Conservation (phyloP, 2,888 invertebrate species). For the Euplagia quadripunctaria region DNA sequence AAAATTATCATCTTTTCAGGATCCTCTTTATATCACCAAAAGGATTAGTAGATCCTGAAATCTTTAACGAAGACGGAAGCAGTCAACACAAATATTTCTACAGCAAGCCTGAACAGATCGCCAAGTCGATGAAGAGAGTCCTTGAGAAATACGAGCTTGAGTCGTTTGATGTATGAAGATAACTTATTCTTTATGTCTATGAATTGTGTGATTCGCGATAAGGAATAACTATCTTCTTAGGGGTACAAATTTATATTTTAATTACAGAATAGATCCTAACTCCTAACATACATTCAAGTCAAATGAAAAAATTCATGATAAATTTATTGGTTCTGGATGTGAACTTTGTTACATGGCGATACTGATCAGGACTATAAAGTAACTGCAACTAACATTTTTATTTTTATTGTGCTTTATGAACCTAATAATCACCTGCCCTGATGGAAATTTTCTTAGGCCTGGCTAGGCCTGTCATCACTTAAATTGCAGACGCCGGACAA, state of each 20-base stretch:
- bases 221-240: neutral
- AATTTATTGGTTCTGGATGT: conserved; percentile 50
- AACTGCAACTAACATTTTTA: conserved; percentile 16
- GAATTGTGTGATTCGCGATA: neutral
- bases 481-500: too few relatives aligned
- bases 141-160: conserved; percentile 73
- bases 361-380: conserved; percentile 32
- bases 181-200: neutral
- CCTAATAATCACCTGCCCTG: neutral
- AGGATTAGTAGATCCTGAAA: conserved; percentile 85
- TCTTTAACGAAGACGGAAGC: conserved; percentile 88
- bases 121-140: conserved; percentile 82
- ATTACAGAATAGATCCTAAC: conserved; percentile 2
- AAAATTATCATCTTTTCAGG: conserved; percentile 62
- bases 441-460: neutral
- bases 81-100: conserved; percentile 88
- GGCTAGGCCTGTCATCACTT: neutral
- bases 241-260: neutral
- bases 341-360: conserved; percentile 18
- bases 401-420: neutral
- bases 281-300: neutral
- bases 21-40: conserved; percentile 88
- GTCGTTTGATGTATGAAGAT: conserved; percentile 32
- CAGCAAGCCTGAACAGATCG: conserved; percentile 82
- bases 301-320: conserved; percentile 28